These are phyloP conservation scores for Ganaspis brasiliensis DNA, from an alignment of 2,888 invertebrate species.

Conservation along the genomic window DNA sequence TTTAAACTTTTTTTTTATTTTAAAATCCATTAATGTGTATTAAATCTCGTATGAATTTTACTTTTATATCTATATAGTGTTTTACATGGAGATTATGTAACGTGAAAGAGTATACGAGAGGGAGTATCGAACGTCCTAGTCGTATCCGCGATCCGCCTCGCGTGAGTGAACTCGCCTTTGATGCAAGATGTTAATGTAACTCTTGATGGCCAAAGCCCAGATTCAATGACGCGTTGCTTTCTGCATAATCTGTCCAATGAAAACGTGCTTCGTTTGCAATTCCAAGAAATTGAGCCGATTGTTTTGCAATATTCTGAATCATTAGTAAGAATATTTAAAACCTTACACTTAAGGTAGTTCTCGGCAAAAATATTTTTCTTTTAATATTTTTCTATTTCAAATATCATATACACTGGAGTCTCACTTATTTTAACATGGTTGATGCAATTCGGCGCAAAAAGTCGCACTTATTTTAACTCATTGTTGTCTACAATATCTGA, in stretches of 20 bases:
- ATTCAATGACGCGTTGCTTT: constrained; percentile 35
- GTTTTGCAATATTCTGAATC: not conserved
- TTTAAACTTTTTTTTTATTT: not conserved
- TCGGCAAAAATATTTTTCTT: too few relatives aligned
- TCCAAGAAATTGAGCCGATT: constrained; percentile 1
- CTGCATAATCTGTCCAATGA: constrained; percentile 11
- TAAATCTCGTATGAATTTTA: constrained; percentile 36
- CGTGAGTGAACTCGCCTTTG: constrained; percentile 33
- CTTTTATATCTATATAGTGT: constrained; percentile 5
- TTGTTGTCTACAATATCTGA: too few relatives aligned
- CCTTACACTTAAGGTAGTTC: too few relatives aligned
- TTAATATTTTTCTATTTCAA: too few relatives aligned
- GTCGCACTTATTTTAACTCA: too few relatives aligned
- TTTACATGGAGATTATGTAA: constrained; percentile 58
- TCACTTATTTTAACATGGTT: too few relatives aligned
- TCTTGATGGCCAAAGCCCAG: constrained; percentile 44
- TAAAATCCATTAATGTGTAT: constrained; percentile 2
- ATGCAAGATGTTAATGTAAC: constrained; percentile 43
- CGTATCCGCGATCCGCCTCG: constrained; percentile 45
- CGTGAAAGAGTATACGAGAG: constrained; percentile 49
- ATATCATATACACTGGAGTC: too few relatives aligned
- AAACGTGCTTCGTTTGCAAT: constrained; percentile 10
- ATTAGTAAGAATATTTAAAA: constrained; percentile 7
- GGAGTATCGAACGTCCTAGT: constrained; percentile 58
- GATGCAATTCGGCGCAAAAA: too few relatives aligned